phyloP scores from a whole-genome alignment of 2,888 invertebrate genomes.

The Scotopteryx bipunctaria region DNA sequence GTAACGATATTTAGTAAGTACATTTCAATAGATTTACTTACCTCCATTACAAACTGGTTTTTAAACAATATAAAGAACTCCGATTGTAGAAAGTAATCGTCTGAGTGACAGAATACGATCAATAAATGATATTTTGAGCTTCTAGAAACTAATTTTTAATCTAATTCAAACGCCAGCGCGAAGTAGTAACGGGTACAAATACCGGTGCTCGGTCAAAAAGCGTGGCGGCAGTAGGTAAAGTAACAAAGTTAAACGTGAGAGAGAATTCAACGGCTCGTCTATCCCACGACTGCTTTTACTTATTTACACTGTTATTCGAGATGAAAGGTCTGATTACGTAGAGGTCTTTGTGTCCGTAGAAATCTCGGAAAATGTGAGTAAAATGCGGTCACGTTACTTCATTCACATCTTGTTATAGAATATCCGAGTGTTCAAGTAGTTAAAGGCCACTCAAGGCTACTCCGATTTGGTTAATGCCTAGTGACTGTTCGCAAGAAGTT shows the following conservation, averaged over 20 bases:
- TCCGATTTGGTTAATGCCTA: neutral
- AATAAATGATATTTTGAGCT: too few relatives aligned
- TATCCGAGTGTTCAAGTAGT: neutral
- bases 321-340: conserved; percentile 40
- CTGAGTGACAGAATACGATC: too few relatives aligned
- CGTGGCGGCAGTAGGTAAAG: conserved; percentile 43
- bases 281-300: conserved; percentile 44
- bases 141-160: too few relatives aligned
- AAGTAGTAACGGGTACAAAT: conserved; percentile 46
- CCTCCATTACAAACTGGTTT: too few relatives aligned
- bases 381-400: conserved; percentile 14
- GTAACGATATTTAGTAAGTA: neutral
- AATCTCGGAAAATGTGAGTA: conserved; percentile 21
- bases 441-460: neutral
- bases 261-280: conserved; percentile 33
- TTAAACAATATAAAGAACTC: too few relatives aligned
- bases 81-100: too few relatives aligned
- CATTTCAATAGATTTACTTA: too few relatives aligned
- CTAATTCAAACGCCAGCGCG: conserved; percentile 29
- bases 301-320: conserved; percentile 41
- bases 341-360: conserved; percentile 26
- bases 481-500: neutral
- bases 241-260: conserved; percentile 39
- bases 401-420: conserved; percentile 1
- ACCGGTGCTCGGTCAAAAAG: conserved; percentile 59